phyloP scores from a whole-genome alignment of 2,797 vertebrate genomes.

The Cyclura pinguis region DNA sequence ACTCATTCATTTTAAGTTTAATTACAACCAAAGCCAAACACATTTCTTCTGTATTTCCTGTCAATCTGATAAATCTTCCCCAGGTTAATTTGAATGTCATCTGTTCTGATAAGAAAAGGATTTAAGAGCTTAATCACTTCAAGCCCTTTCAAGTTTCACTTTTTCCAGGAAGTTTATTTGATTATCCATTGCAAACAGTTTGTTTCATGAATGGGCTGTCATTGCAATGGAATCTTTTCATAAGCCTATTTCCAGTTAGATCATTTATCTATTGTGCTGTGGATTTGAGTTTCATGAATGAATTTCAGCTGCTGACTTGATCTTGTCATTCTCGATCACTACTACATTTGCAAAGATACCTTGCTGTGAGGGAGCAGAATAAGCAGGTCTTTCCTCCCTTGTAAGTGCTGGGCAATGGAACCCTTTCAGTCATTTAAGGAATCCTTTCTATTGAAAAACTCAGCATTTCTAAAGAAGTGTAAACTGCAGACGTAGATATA shows the following conservation, averaged over 20 bases:
- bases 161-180: slow-evolving; percentile 52
- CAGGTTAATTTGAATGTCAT: slow-evolving; percentile 44
- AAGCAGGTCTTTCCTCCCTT: slow-evolving; percentile 22
- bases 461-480: neutral
- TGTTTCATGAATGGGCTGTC: slow-evolving; percentile 56
- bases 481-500: neutral
- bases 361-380: neutral
- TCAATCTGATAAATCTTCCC: slow-evolving; percentile 45
- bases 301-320: slow-evolving; percentile 49
- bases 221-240: slow-evolving; percentile 44
- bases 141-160: slow-evolving; percentile 52
- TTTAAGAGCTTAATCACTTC: slow-evolving; percentile 47
- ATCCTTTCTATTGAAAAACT: neutral
- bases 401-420: slow-evolving; percentile 40
- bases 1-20: slow-evolving; percentile 57
- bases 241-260: slow-evolving; percentile 58
- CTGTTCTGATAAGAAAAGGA: slow-evolving; percentile 38
- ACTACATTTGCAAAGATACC: slow-evolving; percentile 39
- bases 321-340: slow-evolving; percentile 56
- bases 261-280: slow-evolving; percentile 50
- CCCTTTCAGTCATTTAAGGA: slow-evolving; percentile 10
- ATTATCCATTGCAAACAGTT: slow-evolving; percentile 62
- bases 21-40: slow-evolving; percentile 49
- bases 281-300: slow-evolving; percentile 44
- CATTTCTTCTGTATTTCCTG: slow-evolving; percentile 53